A percentile compares a stretch with the other conserved stretches of the same genome.
Conservation (phyloP, 1,140 invertebrate genomes). For the Venustaconcha ellipsiformis region DNA sequence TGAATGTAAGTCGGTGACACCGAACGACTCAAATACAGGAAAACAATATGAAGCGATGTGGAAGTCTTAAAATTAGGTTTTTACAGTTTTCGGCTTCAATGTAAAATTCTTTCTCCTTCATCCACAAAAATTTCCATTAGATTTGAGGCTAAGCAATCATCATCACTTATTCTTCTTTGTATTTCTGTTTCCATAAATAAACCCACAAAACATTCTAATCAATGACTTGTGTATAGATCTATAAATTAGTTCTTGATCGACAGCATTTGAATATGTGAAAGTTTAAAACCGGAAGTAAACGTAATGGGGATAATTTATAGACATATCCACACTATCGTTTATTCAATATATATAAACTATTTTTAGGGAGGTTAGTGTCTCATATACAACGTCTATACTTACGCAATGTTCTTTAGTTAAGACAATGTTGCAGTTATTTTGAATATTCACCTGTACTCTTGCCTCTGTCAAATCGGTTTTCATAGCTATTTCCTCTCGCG, state of each 20-base stretch:
- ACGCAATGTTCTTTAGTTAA: background rate
- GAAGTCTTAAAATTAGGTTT: background rate
- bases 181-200: too few species aligned
- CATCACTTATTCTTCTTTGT: too few species aligned
- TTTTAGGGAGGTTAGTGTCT: background rate
- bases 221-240: too few species aligned
- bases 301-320: background rate
- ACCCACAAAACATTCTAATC: too few species aligned
- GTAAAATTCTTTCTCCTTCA: background rate
- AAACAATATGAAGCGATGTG: background rate
- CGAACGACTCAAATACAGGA: background rate
- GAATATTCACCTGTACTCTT: conserved; percentile 53
- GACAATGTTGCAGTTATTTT: background rate
- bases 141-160: too few species aligned
- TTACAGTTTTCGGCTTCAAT: background rate
- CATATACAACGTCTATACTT: background rate
- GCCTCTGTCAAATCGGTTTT: conserved; percentile 63
- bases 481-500: conserved; percentile 60
- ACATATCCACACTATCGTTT: background rate
- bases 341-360: background rate
- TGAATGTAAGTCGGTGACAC: background rate
- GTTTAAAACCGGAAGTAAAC: background rate
- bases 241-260: background rate
- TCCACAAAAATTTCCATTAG: too few species aligned
- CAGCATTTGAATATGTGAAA: background rate